phyloP scores from a whole-genome alignment of 2,888 invertebrate species.

The Thymelicus lineola region DNA sequence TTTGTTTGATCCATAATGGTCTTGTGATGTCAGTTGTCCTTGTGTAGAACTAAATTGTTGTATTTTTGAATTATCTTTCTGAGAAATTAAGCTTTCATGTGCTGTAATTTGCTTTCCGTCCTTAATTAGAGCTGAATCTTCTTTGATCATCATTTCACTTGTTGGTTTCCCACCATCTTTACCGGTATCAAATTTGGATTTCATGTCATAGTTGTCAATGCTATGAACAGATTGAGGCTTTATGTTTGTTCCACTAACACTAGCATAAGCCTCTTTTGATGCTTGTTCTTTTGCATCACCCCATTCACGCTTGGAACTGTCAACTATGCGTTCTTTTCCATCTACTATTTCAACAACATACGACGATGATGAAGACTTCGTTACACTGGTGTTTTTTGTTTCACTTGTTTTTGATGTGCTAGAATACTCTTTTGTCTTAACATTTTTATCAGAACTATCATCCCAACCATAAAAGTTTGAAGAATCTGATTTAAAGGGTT shows the following conservation, averaged over 20 bases:
- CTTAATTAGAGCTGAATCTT: slow-evolving; percentile 73
- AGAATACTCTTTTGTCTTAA: slow-evolving; percentile 65
- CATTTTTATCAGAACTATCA: slow-evolving; percentile 65
- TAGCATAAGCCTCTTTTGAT: slow-evolving; percentile 81
- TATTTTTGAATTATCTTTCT: slow-evolving; percentile 72
- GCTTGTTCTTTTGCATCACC: slow-evolving; percentile 78
- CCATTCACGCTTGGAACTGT: slow-evolving; percentile 85
- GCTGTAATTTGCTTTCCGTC: slow-evolving; percentile 73
- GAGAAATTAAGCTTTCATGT: slow-evolving; percentile 69
- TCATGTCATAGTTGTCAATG: slow-evolving; percentile 81
- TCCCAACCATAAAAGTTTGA: slow-evolving; percentile 74
- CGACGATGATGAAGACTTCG: slow-evolving; percentile 87
- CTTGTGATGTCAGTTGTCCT: slow-evolving; percentile 56
- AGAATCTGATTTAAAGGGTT: slow-evolving; percentile 64
- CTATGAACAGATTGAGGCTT: slow-evolving; percentile 83
- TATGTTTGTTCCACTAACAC: slow-evolving; percentile 84
- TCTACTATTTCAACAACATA: slow-evolving; percentile 88
- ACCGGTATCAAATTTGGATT: slow-evolving; percentile 84
- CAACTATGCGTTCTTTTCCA: slow-evolving; percentile 86
- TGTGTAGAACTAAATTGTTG: slow-evolving; percentile 65
- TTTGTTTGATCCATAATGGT: slow-evolving; percentile 36
- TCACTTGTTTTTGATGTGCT: slow-evolving; percentile 79
- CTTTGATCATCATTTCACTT: slow-evolving; percentile 67
- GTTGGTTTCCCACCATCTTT: slow-evolving; percentile 79
- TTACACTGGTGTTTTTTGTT: slow-evolving; percentile 81